These are phyloP conservation scores for Benitochromis conjunctus DNA, from an alignment of 2,113 vertebrate species.

Conservation along the genomic window DNA sequence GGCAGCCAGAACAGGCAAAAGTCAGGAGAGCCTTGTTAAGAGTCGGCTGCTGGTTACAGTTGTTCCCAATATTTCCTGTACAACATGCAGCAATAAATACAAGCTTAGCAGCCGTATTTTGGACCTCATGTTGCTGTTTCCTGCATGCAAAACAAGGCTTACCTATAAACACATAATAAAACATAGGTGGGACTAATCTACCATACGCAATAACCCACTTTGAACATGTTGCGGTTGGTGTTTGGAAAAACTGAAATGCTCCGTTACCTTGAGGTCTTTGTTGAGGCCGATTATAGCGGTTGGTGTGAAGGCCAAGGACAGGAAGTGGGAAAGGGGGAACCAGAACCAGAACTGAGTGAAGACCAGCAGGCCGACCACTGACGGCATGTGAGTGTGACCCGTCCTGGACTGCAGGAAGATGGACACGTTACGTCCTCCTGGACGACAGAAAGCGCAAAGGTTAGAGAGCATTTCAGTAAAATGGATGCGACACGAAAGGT, in stretches of 20 bases:
- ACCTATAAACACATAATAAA: neutral
- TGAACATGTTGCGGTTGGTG: neutral
- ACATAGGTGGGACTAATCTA: neutral
- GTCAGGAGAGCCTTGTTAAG: neutral
- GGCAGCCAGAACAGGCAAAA: neutral
- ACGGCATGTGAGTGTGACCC: slow-evolving; percentile 98
- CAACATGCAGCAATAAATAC: neutral
- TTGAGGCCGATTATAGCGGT: slow-evolving; percentile 98
- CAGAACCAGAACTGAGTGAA: slow-evolving; percentile 99
- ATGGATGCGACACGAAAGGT: neutral
- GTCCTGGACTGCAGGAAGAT: slow-evolving; percentile 98
- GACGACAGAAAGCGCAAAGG: neutral
- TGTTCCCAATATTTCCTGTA: slow-evolving; percentile 1
- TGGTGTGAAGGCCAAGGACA: slow-evolving; percentile 95
- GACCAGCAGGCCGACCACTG: slow-evolving; percentile 93
- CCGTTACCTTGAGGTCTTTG: slow-evolving; percentile 94
- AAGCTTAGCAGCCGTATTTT: neutral
- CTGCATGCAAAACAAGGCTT: neutral
- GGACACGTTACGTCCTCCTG: slow-evolving; percentile 95
- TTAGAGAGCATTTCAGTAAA: neutral
- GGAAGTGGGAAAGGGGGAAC: slow-evolving; percentile 97
- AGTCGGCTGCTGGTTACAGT: slow-evolving; percentile 3
- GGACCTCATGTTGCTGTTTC: neutral
- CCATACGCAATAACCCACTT: rapidly evolving
- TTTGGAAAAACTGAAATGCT: neutral